Evolutionary conservation across 2,888 invertebrate species (phyloP).

Genomic region (Erebia palarica): DNA sequence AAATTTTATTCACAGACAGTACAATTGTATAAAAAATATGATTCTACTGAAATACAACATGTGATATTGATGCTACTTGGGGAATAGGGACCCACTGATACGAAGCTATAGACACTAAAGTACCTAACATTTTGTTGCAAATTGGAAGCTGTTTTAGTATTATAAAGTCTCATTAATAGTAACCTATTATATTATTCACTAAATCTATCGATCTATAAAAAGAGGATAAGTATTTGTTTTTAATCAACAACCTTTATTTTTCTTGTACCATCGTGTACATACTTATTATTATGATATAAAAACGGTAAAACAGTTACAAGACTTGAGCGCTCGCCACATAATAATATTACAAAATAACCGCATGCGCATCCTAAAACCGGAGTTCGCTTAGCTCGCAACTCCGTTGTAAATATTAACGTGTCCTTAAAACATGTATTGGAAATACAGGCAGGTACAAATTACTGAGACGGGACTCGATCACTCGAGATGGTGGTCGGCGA

Average conservation of each 20-base stretch:
- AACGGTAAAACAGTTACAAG: constrained; percentile 7
- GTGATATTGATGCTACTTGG: neutral
- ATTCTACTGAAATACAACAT: neutral
- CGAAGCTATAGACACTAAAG: too few relatives aligned
- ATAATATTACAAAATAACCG: neutral
- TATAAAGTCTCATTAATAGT: too few relatives aligned
- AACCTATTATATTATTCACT: too few relatives aligned
- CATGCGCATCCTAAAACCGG: constrained; percentile 13
- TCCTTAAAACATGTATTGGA: constrained; percentile 56
- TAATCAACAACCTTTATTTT: too few relatives aligned
- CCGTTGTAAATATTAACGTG: constrained; percentile 45
- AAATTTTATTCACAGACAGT: constrained; percentile 4
- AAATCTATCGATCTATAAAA: too few relatives aligned
- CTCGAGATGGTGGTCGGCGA: constrained; percentile 71
- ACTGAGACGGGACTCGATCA: constrained; percentile 68
- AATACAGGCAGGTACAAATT: constrained; percentile 74
- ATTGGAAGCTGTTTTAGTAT: too few relatives aligned
- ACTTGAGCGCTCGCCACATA: neutral
- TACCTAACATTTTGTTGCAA: too few relatives aligned
- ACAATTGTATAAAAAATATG: constrained; percentile 5
- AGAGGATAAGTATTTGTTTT: too few relatives aligned
- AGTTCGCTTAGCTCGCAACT: constrained; percentile 25
- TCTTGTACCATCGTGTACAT: too few relatives aligned
- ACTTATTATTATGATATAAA: neutral
- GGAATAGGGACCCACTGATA: too few relatives aligned